These are phyloP conservation scores for Chrysochloris asiatica DNA, from an alignment of 2,113 vertebrate species.

Conservation along the genomic window DNA sequence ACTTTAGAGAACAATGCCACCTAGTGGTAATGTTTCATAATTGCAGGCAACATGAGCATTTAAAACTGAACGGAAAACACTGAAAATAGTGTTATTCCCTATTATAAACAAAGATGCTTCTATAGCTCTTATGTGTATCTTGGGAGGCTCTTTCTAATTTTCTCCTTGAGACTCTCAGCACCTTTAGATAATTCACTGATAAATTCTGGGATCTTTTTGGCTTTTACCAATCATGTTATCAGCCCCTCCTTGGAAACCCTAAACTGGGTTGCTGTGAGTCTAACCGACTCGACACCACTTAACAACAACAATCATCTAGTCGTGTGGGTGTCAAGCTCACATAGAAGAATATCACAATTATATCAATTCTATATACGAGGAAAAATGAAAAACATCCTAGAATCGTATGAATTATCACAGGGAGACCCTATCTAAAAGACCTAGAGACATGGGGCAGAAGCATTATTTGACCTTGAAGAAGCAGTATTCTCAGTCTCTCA, in stretches of 20 bases:
- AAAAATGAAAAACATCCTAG: background rate
- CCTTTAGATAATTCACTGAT: background rate
- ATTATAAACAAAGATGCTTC: too few species aligned
- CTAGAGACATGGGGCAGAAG: background rate
- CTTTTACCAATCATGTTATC: background rate
- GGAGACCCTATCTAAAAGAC: background rate
- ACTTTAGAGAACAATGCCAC: constrained; percentile 38
- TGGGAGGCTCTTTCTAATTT: background rate
- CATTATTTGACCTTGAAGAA: background rate
- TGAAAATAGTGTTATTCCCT: too few species aligned
- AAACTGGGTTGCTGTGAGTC: too few species aligned
- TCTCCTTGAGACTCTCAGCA: background rate
- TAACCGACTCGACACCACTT: too few species aligned
- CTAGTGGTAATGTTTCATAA: constrained; percentile 18
- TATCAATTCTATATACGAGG: too few species aligned
- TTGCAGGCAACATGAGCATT: background rate
- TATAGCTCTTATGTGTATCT: too few species aligned
- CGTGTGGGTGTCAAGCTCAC: background rate
- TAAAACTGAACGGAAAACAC: too few species aligned
- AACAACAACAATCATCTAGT: too few species aligned
- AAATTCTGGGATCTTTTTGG: background rate
- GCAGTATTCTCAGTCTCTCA: background rate
- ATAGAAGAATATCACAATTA: background rate
- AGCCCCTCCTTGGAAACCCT: too few species aligned
- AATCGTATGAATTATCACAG: background rate